Evolutionary conservation across 2,888 invertebrate genomes (phyloP).

Genomic region (Epinotia bilunana): DNA sequence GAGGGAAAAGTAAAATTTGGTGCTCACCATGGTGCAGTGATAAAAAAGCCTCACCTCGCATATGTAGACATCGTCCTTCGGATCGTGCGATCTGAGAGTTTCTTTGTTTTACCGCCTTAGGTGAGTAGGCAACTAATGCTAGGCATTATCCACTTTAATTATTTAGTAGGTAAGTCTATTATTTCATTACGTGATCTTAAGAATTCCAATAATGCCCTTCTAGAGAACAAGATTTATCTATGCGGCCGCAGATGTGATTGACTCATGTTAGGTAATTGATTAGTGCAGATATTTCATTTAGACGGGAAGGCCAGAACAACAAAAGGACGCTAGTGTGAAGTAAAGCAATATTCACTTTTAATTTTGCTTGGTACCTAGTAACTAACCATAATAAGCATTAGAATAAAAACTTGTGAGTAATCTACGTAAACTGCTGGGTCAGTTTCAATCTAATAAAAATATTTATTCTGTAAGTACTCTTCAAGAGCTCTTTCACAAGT

Average conservation of each 20-base stretch:
- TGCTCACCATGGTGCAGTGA: no score
- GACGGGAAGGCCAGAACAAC: conserved; percentile 27
- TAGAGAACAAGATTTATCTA: conserved; percentile 4
- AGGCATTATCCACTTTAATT: background rate
- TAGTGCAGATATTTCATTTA: conserved; percentile 34
- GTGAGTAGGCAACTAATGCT: no score
- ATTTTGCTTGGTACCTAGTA: background rate
- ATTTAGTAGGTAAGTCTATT: background rate
- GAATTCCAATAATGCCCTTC: conserved; percentile 19
- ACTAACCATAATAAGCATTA: background rate
- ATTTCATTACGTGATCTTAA: conserved; percentile 10
- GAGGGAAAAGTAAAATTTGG: no score
- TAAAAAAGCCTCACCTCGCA: no score
- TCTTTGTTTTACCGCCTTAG: no score
- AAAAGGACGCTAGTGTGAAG: conserved; percentile 16
- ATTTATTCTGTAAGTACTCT: no score
- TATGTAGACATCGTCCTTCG: no score
- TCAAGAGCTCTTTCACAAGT: no score
- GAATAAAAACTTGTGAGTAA: background rate
- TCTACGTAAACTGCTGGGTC: background rate
- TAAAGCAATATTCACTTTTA: background rate
- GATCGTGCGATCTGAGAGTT: no score
- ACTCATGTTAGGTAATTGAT: conserved; percentile 37
- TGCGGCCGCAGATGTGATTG: conserved; percentile 37
- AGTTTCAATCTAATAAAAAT: no score